phyloP scores from a whole-genome alignment of 2,888 invertebrate species.

The Drymonia ruficornis region DNA sequence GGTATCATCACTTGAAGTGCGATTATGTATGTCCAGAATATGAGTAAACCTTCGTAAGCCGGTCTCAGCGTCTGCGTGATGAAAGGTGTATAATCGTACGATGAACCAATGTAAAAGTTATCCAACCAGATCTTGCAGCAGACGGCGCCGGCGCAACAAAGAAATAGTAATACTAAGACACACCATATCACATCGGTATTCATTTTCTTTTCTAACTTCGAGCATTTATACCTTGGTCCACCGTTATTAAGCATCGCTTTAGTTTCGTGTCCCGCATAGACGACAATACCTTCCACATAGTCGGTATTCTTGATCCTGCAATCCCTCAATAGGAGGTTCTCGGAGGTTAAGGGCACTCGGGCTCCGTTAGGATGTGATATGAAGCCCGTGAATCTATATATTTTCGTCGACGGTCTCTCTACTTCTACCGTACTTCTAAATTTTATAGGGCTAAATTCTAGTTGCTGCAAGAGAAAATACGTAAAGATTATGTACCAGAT shows the following conservation, averaged over 20 bases:
- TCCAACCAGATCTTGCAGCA: constrained; percentile 95
- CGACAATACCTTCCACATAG: constrained; percentile 97
- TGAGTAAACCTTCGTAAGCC: constrained; percentile 91
- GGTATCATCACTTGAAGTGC: constrained; percentile 99
- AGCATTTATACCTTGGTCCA: constrained; percentile 96
- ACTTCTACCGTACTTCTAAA: constrained; percentile 95
- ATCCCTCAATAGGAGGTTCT: constrained; percentile 96
- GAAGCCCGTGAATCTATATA: constrained; percentile 96
- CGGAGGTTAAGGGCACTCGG: constrained; percentile 92
- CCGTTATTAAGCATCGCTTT: constrained; percentile 99
- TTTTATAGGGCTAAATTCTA: constrained; percentile 90
- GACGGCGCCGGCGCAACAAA: constrained; percentile 96
- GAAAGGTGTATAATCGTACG: constrained; percentile 86
- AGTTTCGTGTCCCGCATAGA: constrained; percentile 98
- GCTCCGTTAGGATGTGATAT: constrained; percentile 92
- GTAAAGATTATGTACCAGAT: background rate
- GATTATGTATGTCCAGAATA: constrained; percentile 98
- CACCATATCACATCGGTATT: constrained; percentile 99
- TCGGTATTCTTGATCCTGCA: constrained; percentile 98
- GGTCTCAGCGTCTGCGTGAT: constrained; percentile 86
- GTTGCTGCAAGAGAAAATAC: constrained; percentile 80
- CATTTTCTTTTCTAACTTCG: constrained; percentile 96
- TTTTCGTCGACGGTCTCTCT: constrained; percentile 97
- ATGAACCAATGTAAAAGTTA: constrained; percentile 68
- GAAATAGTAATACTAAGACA: constrained; percentile 94